phyloP scores from a whole-genome alignment of 2,113 vertebrate species.

The Herpailurus yagouaroundi region DNA sequence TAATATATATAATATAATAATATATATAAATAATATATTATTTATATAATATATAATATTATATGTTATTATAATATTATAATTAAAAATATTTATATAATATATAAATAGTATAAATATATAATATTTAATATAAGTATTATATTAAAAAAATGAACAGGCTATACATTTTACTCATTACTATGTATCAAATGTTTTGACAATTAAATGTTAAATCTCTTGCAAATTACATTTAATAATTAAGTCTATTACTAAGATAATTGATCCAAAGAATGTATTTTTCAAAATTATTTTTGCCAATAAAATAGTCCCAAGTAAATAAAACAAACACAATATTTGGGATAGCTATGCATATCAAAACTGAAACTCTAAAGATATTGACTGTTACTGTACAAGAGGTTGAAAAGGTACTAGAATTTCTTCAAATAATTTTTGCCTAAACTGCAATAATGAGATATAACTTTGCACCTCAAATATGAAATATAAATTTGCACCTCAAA shows the following conservation, averaged over 20 bases:
- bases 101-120: too few species aligned
- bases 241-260: not conserved
- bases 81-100: too few species aligned
- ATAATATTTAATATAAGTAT: not conserved
- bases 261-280: not conserved
- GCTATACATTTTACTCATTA: not conserved
- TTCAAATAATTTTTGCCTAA: not conserved
- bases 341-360: not conserved
- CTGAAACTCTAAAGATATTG: not conserved
- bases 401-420: not conserved
- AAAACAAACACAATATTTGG: not conserved
- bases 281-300: not conserved
- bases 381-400: not conserved
- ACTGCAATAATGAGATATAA: not conserved
- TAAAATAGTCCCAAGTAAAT: not conserved
- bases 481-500: not conserved
- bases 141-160: not conserved
- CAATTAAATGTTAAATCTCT: conserved; percentile 1
- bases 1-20: too few species aligned
- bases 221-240: not conserved
- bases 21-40: too few species aligned
- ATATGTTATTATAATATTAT: too few species aligned
- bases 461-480: not conserved
- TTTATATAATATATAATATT: too few species aligned
- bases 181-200: not conserved